Base-by-base conservation (phyloP, 2,113 vertebrate species). In the Poicephalus gulielmi region DNA sequence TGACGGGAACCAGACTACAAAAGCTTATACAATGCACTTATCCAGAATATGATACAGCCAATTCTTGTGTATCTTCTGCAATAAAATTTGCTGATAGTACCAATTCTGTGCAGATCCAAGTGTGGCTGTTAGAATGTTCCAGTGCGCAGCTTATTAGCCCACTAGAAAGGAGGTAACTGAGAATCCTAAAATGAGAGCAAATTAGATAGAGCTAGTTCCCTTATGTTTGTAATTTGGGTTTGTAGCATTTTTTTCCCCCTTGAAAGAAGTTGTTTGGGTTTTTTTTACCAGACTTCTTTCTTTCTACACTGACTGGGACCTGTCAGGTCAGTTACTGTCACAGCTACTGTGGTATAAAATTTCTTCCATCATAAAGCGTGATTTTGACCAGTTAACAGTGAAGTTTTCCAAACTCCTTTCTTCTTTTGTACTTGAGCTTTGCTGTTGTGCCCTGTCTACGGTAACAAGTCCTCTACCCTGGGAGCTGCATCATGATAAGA, bases 51-150 rank as follows among this genome's bases (percentile, higher is more conserved):
- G 30, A 15, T 60, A n/a, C 1, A 47, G 35, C 33, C 7, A 14
- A 33, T 35, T 71, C 20, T 35, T 66, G 23, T 60, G 16, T 47
- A 27, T 80, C 18, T 70, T 20, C 49, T 77, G 27, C 59, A 52
- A 30, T 13, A 39, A 41, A 37, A 27, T 84, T 37, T 94, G 13
- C 43, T 74, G 7, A 52, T 55, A 41, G 23, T 81, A n/a, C 13
- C 3, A 4, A 9, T 63, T 73, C 13, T 4, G 3, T 57, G 44
- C 17, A 76, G 52, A 22, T 3, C 0, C 10, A 13, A 28, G 8
- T 0, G 0, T 67, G 20, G 15, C 41, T 75, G 33, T 55, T 85
- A 27, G 30, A 82, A n/a, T 52, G 50, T 77, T 80, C 55, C 49
- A 44, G 0, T 28, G 9, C 6, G 43, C 3, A 2, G 11, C 8